phyloP scores from a whole-genome alignment of 2,888 invertebrate species.

The Halictus ligatus region DNA sequence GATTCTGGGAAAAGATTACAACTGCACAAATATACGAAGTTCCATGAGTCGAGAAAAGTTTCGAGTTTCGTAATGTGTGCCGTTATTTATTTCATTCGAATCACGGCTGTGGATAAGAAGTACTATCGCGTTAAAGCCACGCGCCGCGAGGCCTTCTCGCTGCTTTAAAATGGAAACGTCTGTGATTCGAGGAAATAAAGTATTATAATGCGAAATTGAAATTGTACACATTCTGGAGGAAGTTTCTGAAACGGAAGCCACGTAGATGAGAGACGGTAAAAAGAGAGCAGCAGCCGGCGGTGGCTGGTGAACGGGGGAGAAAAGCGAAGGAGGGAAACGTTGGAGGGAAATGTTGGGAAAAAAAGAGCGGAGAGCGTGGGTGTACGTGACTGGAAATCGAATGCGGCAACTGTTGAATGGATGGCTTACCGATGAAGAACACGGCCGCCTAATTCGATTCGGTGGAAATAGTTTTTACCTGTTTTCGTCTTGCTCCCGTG shows the following conservation, averaged over 20 bases:
- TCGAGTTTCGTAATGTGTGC: not conserved
- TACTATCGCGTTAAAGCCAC: not conserved
- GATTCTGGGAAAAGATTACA: too few species aligned
- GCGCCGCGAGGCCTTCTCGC: not conserved
- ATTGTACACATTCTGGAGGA: not conserved
- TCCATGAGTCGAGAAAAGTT: not conserved
- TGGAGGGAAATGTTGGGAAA: slow-evolving; percentile 1
- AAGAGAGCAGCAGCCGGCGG: not conserved
- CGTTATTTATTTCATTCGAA: not conserved
- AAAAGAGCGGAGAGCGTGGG: slow-evolving; percentile 34
- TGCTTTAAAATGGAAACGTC: not conserved
- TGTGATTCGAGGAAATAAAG: not conserved
- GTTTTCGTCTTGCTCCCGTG: slow-evolving; percentile 47
- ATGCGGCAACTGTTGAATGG: slow-evolving; percentile 79
- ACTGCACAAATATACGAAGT: too few species aligned
- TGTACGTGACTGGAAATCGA: slow-evolving; percentile 75
- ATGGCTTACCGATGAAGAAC: slow-evolving; percentile 76
- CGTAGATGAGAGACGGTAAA: not conserved
- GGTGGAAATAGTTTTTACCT: slow-evolving; percentile 72
- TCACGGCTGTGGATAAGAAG: not conserved
- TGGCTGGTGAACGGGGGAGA: not conserved
- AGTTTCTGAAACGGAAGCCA: not conserved
- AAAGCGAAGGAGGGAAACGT: slow-evolving; percentile 23
- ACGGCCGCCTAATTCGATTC: slow-evolving; percentile 79
- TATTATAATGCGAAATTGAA: not conserved